Base-by-base conservation (phyloP, 2,888 invertebrate species). In the Lycia hirtaria region DNA sequence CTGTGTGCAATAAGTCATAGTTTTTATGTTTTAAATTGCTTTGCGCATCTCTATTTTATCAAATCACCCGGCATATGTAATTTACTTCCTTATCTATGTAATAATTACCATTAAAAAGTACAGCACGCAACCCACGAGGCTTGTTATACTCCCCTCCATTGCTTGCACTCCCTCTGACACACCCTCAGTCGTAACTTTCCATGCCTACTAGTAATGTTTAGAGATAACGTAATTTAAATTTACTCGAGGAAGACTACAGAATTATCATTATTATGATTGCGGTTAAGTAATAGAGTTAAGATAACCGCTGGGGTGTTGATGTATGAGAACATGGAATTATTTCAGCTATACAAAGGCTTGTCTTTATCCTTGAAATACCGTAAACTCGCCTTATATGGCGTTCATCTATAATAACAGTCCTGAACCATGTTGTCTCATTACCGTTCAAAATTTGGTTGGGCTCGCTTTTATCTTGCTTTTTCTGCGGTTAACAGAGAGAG, bases 121-220 rank as follows among this genome's bases (percentile, higher is more conserved):
- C 65, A 61, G 56, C 64, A 60, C 52, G 69, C 58, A 58, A 67
- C 58, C 49, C 62, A 58, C 55, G 57, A 44, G 50, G 55, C 71
- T 73, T 70, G 70, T 76, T 78, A 74, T 71, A 70, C 74, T 77
- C 73, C 70, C 68, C 59, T 67, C 71, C 73, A 75, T 74, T 78
- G 71, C 65, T 64, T n/a, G n/a, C n/a, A 56, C 58, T 43, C 43
- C 62, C 52, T 59, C 62, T 71, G 66, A 66, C 65, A 59, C 66
- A 60, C 65, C 65, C 64, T 65, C 67, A 65, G 72, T 75, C 73
- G 72, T 75, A 70, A 67, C 52, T 61, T 64, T 64, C 68, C 67
- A 68, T 26, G 37, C 51, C 15, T 37, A 43, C 32, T 15, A 37
- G 44, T 35, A 24, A 24, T 49, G 37, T 44, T 56, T 45, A 38